These are phyloP conservation scores for Cheilinus undulatus DNA, from an alignment of 2,113 vertebrate species.

Conservation along the genomic window DNA sequence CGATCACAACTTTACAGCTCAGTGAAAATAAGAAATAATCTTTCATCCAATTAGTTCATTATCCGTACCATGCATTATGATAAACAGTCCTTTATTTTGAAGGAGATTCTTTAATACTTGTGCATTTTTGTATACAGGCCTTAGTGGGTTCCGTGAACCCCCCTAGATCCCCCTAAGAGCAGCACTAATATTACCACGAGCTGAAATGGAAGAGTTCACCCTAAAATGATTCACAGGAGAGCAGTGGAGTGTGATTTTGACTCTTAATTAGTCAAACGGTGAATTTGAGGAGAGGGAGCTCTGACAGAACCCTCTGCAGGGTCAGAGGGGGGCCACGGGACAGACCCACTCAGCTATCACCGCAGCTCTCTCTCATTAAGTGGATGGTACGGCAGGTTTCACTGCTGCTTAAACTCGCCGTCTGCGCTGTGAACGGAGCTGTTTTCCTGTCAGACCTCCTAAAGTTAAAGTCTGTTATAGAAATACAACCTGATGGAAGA, in stretches of 20 bases:
- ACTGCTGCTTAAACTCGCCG: slow-evolving; percentile 33
- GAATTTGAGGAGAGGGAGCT: slow-evolving; percentile 8
- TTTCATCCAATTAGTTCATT: no score
- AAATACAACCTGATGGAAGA: slow-evolving; percentile 23
- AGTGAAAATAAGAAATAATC: no score
- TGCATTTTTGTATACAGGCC: no score
- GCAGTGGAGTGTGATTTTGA: background rate
- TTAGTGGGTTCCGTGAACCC: no score
- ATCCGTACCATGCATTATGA: no score
- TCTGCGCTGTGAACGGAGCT: background rate
- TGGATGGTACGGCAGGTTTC: slow-evolving; percentile 36
- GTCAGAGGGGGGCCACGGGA: slow-evolving; percentile 24
- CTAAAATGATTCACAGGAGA: slow-evolving; percentile 6
- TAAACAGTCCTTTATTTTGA: no score
- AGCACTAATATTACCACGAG: slow-evolving; percentile 24
- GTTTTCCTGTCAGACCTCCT: slow-evolving; percentile 23
- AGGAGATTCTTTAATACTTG: no score
- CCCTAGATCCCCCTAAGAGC: no score
- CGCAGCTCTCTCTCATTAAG: slow-evolving; percentile 48
- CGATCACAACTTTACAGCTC: no score
- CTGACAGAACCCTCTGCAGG: slow-evolving; percentile 7
- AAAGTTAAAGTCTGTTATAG: slow-evolving; percentile 24
- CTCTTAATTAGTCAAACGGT: slow-evolving; percentile 27
- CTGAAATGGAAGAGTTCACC: slow-evolving; percentile 25
- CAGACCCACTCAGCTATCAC: slow-evolving; percentile 2